Conservation (phyloP, 2,888 invertebrate species). For the Perizoma affinitatum region DNA sequence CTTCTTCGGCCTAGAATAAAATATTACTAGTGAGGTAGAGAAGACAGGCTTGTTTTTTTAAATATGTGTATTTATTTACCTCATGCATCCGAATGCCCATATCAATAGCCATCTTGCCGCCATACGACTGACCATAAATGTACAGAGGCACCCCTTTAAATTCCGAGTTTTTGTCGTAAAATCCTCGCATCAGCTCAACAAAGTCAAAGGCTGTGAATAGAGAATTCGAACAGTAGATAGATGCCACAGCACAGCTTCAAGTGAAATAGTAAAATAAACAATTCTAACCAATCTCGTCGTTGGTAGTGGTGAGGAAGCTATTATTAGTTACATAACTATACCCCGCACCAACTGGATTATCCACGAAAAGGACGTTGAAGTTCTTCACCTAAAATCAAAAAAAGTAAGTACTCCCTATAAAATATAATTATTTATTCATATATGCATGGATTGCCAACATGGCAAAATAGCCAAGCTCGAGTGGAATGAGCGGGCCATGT, state of each 20-base stretch:
- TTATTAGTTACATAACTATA: constrained; percentile 90
- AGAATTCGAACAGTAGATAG: constrained; percentile 29
- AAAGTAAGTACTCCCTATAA: neutral
- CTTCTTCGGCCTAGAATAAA: constrained; percentile 83
- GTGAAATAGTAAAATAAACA: too few relatives aligned
- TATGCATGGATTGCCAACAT: too few relatives aligned
- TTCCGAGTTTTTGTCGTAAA: constrained; percentile 87
- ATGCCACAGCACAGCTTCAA: too few relatives aligned
- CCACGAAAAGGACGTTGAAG: constrained; percentile 93
- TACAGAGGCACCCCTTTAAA: constrained; percentile 91
- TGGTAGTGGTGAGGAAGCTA: constrained; percentile 61
- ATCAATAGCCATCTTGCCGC: constrained; percentile 96
- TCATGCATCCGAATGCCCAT: constrained; percentile 86
- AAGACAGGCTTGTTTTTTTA: neutral
- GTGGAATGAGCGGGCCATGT: too few relatives aligned
- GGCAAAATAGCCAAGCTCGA: too few relatives aligned
- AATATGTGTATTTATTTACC: constrained; percentile 55
- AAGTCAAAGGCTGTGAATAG: constrained; percentile 87
- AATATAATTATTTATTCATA: too few relatives aligned
- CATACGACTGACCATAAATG: constrained; percentile 95
- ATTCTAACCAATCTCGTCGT: constrained; percentile 69
- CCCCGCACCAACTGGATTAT: constrained; percentile 95
- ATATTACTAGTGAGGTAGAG: neutral
- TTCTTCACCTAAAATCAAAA: constrained; percentile 84
- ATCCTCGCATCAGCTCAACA: constrained; percentile 87